Evolutionary conservation across 2,113 vertebrate genomes (phyloP), one percentile per base, ranked within the genome.

Genomic region (Mus spicilegus): DNA sequence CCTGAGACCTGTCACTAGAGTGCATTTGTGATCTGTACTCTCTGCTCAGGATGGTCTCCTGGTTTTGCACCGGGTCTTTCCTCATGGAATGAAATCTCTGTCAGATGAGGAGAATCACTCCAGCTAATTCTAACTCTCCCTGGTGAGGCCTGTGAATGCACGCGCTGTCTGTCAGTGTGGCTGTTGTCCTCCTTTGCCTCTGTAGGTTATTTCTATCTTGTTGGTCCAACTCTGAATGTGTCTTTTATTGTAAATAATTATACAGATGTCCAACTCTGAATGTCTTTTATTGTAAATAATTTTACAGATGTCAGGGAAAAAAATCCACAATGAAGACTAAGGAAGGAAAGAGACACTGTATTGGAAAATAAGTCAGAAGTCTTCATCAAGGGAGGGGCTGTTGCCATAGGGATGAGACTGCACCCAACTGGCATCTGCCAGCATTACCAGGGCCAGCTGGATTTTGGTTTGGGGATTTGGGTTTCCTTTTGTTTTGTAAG

Each of bases 171-270:
- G 42, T 51, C 65, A 5, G 30, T 26, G 46, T 70, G 46, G 54
- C 69, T 56, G 67, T 1, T 6, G 33, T 36, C 14, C 36, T 72
- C 22, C 86, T 90, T 73, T 96, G 87, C 28, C 72, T 46, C 1
- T 58, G 2, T 3, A n/a, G 16, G n/a, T 92, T 85, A 65, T 81
- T 92, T 96, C 90, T 82, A n/a, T 89, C 87, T 86, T 87, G 54
- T 75, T 70, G 39, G 28, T 93, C 58, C 54, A 39, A n/a, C 39
- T 69, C 12, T 67, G 61, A 75, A 39, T 78, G n/a, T 67, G 28
- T 86, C 67, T 78, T 82, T 92, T 67, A 70, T 58, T 63, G 39
- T 73, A 94, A 89, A 87, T 76, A 56, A 61, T 69, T 85, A 81
- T 36, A 85, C 76, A 92, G 81, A 42, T 65, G 28, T 93, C 58